These are phyloP conservation scores for Drosophila mauritiana DNA, from an alignment of 1,140 invertebrate genomes.

Conservation along the genomic window DNA sequence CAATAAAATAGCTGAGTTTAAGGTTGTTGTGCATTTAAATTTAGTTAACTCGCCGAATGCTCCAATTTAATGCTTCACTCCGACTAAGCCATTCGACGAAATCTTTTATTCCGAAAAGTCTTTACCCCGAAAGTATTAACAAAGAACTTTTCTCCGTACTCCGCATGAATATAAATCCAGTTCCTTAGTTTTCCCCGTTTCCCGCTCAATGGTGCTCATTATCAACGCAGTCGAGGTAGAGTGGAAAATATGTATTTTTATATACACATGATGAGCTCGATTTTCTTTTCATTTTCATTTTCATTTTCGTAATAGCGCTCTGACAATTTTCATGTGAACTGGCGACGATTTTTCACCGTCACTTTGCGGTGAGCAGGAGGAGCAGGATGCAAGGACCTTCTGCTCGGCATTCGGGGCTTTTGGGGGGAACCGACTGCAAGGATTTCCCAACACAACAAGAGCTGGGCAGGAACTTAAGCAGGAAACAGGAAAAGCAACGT, in stretches of 20 bases:
- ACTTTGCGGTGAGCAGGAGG: conserved; percentile 34
- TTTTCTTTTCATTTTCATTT: conserved; percentile 74
- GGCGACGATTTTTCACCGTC: conserved; percentile 79
- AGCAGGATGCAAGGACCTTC: conserved; percentile 45
- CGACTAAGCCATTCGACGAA: conserved; percentile 15
- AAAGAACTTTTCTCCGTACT: conserved; percentile 17
- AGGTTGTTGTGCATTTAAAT: no score
- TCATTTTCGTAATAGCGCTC: conserved; percentile 75
- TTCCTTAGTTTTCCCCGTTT: conserved; percentile 23
- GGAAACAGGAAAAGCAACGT: conserved; percentile 78
- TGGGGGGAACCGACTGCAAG: conserved; percentile 49
- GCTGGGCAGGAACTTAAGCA: conserved; percentile 73
- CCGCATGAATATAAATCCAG: conserved; percentile 66
- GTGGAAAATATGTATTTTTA: conserved; percentile 54
- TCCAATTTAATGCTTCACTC: conserved; percentile 4
- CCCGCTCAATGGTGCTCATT: conserved; percentile 48
- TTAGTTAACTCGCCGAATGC: background rate
- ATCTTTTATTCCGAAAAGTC: conserved; percentile 6
- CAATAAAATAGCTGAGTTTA: no score
- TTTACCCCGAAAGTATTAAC: conserved; percentile 16
- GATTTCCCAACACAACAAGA: conserved; percentile 56
- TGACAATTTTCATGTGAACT: conserved; percentile 77
- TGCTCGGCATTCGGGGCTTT: conserved; percentile 21
- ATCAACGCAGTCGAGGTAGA: conserved; percentile 26
- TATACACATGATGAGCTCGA: conserved; percentile 67